A percentile compares a stretch with the other conserved stretches of the same genome.
Evolutionary conservation across 2,113 vertebrate genomes (phyloP).

Genomic region (Pteropus alecto): DNA sequence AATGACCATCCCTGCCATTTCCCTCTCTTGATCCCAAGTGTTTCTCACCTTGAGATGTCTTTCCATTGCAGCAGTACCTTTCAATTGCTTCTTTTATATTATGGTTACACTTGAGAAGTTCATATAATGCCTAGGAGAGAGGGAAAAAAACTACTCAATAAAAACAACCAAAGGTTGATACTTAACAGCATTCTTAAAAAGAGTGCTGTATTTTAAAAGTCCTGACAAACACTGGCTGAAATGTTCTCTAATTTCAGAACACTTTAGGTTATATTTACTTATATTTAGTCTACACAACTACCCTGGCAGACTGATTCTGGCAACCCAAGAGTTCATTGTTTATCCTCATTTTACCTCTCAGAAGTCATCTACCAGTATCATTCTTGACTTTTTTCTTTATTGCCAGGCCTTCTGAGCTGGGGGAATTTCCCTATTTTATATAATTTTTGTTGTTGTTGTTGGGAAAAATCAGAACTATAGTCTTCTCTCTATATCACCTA

Average conservation of each 20-base stretch:
- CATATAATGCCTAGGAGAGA: constrained; percentile 89
- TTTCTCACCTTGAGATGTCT: constrained; percentile 90
- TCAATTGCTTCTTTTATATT: constrained; percentile 92
- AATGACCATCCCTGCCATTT: background rate
- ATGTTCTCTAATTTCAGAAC: background rate
- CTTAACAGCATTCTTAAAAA: background rate
- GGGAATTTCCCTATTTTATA: background rate
- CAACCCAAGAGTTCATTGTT: background rate
- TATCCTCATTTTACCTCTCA: background rate
- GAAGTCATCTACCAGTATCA: background rate
- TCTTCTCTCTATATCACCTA: background rate
- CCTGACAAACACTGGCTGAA: background rate
- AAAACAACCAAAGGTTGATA: background rate
- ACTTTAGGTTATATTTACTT: background rate
- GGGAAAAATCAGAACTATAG: background rate
- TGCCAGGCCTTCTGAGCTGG: background rate
- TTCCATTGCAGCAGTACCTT: constrained; percentile 89
- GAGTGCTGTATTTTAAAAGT: background rate
- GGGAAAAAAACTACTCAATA: background rate
- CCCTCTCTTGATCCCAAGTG: background rate
- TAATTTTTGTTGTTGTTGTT: background rate
- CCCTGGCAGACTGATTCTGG: background rate
- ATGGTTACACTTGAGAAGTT: constrained; percentile 95
- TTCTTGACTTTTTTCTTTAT: background rate
- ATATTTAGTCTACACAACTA: background rate